Percentiles rank a stretch among this genome's conserved stretches.
phyloP scores from a whole-genome alignment of 2,113 vertebrate genomes.

The Grallaria varia region DNA sequence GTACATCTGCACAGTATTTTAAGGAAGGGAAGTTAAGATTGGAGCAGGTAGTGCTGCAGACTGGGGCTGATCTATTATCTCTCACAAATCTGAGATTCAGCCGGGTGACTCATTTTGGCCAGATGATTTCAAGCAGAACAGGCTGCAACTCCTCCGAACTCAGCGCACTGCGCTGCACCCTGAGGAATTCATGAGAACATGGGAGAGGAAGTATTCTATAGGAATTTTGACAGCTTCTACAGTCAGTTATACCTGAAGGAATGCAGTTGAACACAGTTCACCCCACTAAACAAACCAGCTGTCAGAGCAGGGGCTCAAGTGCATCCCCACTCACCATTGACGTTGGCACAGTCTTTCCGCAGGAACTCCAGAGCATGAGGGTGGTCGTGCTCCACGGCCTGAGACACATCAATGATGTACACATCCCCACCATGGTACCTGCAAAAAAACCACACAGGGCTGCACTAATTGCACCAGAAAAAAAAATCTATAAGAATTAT shows the following conservation, averaged over 20 bases:
- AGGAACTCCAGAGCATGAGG: constrained; percentile 94
- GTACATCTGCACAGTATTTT: background rate
- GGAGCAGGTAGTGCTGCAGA: background rate
- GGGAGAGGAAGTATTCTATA: background rate
- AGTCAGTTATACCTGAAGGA: background rate
- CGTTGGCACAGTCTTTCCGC: constrained; percentile 91
- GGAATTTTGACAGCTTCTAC: background rate
- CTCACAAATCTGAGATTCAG: background rate
- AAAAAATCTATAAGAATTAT: background rate
- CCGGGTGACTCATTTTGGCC: background rate
- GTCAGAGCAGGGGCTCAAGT: background rate
- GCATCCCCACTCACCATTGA: constrained; percentile 81
- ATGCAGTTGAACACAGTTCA: background rate
- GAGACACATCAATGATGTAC: constrained; percentile 93
- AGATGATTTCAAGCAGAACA: background rate
- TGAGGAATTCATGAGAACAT: background rate
- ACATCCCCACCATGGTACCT: constrained; percentile 86
- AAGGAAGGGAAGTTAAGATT: background rate
- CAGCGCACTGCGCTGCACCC: background rate
- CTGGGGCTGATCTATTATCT: background rate
- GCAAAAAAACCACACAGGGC: background rate
- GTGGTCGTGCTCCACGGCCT: constrained; percentile 95
- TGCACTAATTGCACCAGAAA: background rate
- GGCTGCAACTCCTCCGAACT: background rate
- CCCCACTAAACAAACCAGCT: background rate